Evolutionary conservation across 2,888 invertebrate genomes (phyloP).

Genomic region (Gari tellinella): DNA sequence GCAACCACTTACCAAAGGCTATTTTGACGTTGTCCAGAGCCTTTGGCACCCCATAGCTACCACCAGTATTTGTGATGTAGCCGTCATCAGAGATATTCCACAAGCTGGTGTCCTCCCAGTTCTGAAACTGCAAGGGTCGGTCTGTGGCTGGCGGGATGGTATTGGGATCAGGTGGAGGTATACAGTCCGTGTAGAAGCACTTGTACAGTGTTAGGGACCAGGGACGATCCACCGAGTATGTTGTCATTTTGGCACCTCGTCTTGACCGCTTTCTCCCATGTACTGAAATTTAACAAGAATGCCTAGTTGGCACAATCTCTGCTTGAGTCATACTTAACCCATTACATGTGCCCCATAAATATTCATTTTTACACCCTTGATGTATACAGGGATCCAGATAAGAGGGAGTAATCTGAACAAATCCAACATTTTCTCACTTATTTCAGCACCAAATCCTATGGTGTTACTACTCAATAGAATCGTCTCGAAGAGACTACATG

Average conservation of each 20-base stretch:
- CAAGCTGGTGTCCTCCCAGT: slow-evolving; percentile 61
- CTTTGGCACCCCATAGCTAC: slow-evolving; percentile 59
- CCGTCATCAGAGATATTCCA: slow-evolving; percentile 57
- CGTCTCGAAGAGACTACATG: no score
- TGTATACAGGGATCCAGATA: no score
- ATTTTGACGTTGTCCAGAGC: slow-evolving; percentile 68
- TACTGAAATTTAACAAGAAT: slow-evolving; percentile 44
- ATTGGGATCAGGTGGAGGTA: slow-evolving; percentile 72
- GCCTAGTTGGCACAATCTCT: no score
- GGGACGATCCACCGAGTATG: slow-evolving; percentile 29
- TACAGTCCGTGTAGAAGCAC: slow-evolving; percentile 77
- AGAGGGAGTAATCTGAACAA: no score
- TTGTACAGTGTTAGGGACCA: slow-evolving; percentile 39
- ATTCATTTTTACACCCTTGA: no score
- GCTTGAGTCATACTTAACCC: no score
- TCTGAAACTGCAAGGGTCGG: slow-evolving; percentile 45
- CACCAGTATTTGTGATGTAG: slow-evolving; percentile 58
- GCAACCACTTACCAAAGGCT: slow-evolving; percentile 22
- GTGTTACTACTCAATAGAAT: no score
- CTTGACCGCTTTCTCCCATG: slow-evolving; percentile 37
- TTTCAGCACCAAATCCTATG: no score
- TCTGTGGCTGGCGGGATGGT: slow-evolving; percentile 52
- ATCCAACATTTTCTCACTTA: no score
- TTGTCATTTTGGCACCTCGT: slow-evolving; percentile 14
- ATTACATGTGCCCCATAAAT: no score